Evolutionary conservation across 1,140 invertebrate species (phyloP).

Genomic region (Amphibalanus amphitrite): DNA sequence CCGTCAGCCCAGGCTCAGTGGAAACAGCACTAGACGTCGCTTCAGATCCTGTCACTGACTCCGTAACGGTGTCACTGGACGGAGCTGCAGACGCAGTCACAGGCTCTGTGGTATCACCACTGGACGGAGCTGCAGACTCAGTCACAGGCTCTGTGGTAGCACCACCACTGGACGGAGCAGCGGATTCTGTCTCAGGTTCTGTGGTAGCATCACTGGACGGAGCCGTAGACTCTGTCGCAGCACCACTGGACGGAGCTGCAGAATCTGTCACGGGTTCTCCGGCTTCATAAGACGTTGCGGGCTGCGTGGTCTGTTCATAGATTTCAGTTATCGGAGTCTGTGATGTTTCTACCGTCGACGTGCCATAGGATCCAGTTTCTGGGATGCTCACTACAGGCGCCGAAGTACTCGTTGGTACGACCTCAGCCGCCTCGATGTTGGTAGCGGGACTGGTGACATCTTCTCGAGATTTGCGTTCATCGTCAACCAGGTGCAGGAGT

Average conservation of each 20-base stretch:
- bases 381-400: no score
- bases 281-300: background rate
- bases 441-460: no score
- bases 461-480: no score
- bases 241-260: background rate
- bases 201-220: background rate
- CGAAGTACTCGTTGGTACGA: background rate
- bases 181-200: background rate
- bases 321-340: background rate
- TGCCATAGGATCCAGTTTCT: background rate
- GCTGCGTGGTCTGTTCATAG: background rate
- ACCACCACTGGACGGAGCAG: background rate
- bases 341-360: background rate
- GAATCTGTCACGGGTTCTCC: background rate
- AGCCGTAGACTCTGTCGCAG: background rate
- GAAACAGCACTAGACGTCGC: background rate
- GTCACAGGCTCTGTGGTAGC: background rate
- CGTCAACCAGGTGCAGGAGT: no score
- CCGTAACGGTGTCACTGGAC: background rate
- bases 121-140: background rate
- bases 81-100: background rate
- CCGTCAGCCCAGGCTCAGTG: background rate
- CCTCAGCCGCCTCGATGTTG: background rate
- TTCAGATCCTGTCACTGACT: background rate
- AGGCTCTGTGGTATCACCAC: background rate